phyloP scores from a whole-genome alignment of 1,140 invertebrate species.

The Pararge aegeria region DNA sequence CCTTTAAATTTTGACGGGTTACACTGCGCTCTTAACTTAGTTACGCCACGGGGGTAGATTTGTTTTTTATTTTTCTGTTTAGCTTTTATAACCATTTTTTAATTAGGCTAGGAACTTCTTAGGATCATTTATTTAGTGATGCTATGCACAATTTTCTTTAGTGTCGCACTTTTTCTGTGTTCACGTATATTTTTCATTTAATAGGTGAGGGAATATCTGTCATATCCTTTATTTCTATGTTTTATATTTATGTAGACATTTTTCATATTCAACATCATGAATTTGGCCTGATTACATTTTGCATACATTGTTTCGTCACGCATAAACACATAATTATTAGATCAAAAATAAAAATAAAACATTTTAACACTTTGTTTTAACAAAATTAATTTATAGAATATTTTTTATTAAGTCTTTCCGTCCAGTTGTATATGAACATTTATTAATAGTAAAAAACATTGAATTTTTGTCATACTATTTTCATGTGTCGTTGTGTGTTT shows the following conservation, averaged over 20 bases:
- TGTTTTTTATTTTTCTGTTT: conserved; percentile 41
- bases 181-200: conserved; percentile 14
- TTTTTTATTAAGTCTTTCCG: no score
- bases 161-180: conserved; percentile 45
- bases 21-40: conserved; percentile 63
- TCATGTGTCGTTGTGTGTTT: no score
- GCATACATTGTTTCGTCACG: no score
- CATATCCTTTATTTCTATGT: not conserved
- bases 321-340: not conserved
- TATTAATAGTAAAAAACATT: no score
- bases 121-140: conserved; percentile 46
- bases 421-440: no score
- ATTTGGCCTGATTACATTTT: no score
- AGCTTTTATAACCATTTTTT: conserved; percentile 37
- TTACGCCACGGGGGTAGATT: conserved; percentile 45
- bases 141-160: conserved; percentile 58
- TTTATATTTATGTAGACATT: conserved; percentile 3
- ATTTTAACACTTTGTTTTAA: no score
- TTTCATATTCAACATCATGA: no score
- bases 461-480: no score
- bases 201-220: conserved; percentile 24
- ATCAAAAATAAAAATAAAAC: not conserved
- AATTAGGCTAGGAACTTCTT: conserved; percentile 35
- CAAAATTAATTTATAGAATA: no score
- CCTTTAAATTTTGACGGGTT: conserved; percentile 48